These are phyloP conservation scores for Catharus fuscescens DNA, from an alignment of 2,113 vertebrate genomes.

Conservation along the genomic window DNA sequence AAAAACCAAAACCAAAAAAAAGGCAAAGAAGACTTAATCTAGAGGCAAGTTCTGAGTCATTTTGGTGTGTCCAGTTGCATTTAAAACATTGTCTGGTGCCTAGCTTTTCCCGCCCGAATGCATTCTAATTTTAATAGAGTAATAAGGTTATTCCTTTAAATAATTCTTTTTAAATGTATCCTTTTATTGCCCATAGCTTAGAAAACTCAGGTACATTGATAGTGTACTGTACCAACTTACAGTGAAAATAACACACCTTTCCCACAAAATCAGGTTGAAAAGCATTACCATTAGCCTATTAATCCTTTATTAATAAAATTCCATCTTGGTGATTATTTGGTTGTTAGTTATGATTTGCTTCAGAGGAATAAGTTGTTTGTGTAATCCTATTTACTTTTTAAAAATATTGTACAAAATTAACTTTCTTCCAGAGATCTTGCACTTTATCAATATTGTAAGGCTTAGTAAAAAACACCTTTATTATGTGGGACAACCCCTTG, in stretches of 20 bases:
- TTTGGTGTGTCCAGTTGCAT: neutral
- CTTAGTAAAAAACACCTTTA: neutral
- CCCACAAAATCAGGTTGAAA: neutral
- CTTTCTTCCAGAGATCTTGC: neutral
- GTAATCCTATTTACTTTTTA: neutral
- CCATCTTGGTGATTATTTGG: neutral
- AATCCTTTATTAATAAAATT: neutral
- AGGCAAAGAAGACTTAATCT: neutral
- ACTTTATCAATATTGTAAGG: neutral
- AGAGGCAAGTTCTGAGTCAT: neutral
- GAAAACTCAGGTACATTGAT: neutral
- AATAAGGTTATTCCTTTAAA: neutral
- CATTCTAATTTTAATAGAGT: neutral
- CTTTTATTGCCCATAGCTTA: neutral
- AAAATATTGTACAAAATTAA: neutral
- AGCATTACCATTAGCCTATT: neutral
- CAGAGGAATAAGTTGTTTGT: neutral
- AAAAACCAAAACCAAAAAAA: no score
- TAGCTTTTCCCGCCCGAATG: neutral
- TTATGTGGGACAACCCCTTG: neutral
- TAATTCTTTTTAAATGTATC: neutral
- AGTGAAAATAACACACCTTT: neutral
- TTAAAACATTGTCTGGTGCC: neutral
- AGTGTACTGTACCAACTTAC: neutral
- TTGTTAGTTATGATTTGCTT: neutral